Evolutionary conservation across 2,888 invertebrate species (phyloP).

Genomic region (Cephus sareptanus): DNA sequence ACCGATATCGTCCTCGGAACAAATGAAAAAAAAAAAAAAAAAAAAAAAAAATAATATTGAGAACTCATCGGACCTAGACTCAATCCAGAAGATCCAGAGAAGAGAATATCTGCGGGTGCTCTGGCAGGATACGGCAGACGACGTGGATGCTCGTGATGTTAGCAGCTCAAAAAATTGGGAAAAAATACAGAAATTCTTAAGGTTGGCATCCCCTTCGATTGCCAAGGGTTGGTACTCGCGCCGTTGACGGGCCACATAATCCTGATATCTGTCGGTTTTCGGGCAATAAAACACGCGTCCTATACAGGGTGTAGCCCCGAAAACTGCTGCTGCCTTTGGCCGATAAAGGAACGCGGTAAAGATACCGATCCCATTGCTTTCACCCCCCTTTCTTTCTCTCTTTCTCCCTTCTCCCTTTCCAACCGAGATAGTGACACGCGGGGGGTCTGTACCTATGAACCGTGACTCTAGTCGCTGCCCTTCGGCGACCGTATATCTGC

Average conservation of each 20-base stretch:
- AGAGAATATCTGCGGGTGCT: not conserved
- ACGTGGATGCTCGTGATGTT: not conserved
- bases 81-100: not conserved
- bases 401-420: constrained; percentile 12
- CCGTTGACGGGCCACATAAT: constrained; percentile 56
- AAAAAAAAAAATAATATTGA: not conserved
- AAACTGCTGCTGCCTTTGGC: constrained; percentile 53
- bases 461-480: not conserved
- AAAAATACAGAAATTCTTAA: not conserved
- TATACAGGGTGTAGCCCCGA: constrained; percentile 42
- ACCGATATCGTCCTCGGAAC: constrained; percentile 19
- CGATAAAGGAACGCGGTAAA: constrained; percentile 61
- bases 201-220: not conserved
- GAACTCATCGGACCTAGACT: not conserved
- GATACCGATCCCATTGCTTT: constrained; percentile 55
- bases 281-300: constrained; percentile 72
- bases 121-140: not conserved
- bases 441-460: not conserved
- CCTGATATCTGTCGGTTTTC: constrained; percentile 72
- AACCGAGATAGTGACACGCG: not conserved
- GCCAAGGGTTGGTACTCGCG: constrained; percentile 9
- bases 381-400: constrained; percentile 14
- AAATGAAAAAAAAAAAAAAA: constrained; percentile 8
- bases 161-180: not conserved
- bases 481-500: not conserved